Percentiles rank a stretch among this genome's conserved stretches.
These are phyloP conservation scores for Drosophila mauritiana DNA, from an alignment of 1,140 invertebrate species.

Conservation along the genomic window DNA sequence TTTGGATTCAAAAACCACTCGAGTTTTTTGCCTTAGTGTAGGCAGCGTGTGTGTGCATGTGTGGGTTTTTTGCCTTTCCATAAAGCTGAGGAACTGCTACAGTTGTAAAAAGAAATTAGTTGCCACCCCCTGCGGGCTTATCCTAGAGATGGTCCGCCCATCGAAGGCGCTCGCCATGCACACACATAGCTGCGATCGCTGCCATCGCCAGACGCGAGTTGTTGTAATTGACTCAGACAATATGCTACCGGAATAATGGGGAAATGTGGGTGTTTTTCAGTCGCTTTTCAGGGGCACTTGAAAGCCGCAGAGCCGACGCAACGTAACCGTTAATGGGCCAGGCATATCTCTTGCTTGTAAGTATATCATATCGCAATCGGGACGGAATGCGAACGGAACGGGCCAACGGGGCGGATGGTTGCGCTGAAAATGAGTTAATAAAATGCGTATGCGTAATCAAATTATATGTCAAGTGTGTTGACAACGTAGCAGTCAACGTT, in stretches of 20 bases:
- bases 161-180: neutral
- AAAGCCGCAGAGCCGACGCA: slow-evolving; percentile 38
- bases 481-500: slow-evolving; percentile 79
- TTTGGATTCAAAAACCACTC: neutral
- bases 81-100: slow-evolving; percentile 72
- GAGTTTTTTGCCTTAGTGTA: slow-evolving; percentile 4
- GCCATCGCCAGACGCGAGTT: slow-evolving; percentile 6
- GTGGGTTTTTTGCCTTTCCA: slow-evolving; percentile 40
- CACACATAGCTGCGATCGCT: neutral
- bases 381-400: neutral
- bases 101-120: slow-evolving; percentile 81
- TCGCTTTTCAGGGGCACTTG: slow-evolving; percentile 15
- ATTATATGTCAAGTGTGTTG: slow-evolving; percentile 83
- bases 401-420: slow-evolving; percentile 13
- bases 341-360: slow-evolving; percentile 28
- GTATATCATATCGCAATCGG: slow-evolving; percentile 78
- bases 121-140: slow-evolving; percentile 37
- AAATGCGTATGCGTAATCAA: slow-evolving; percentile 83
- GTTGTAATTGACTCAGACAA: slow-evolving; percentile 38
- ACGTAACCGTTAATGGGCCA: slow-evolving; percentile 73
- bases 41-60: neutral
- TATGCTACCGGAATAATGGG: slow-evolving; percentile 29
- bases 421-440: slow-evolving; percentile 79
- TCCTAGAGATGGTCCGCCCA: slow-evolving; percentile 1
- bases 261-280: neutral